Conservation (phyloP, 2,888 invertebrate genomes). For the Eupithecia tripunctaria region DNA sequence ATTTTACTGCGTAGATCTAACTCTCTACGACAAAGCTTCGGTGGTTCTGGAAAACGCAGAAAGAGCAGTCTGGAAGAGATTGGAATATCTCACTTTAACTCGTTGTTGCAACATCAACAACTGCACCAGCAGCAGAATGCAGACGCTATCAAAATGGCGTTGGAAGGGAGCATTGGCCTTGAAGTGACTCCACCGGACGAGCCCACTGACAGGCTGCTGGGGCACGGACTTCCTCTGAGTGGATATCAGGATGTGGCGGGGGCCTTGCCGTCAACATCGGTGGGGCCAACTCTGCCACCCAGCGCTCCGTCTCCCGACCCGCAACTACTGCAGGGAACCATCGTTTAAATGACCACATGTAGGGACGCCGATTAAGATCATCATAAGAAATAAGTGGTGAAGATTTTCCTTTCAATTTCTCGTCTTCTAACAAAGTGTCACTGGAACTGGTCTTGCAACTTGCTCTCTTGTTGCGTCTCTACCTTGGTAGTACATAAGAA, state of each 20-base stretch:
- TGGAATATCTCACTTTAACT: constrained; percentile 92
- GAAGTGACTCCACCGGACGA: constrained; percentile 91
- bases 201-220: constrained; percentile 78
- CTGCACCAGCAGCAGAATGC: constrained; percentile 86
- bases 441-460: constrained; percentile 56
- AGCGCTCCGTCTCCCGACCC: constrained; percentile 82
- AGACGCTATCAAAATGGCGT: constrained; percentile 92
- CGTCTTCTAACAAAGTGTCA: constrained; percentile 32
- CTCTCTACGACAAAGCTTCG: constrained; percentile 92
- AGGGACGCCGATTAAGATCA: constrained; percentile 94
- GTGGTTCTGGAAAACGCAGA: constrained; percentile 87
- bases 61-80: constrained; percentile 95
- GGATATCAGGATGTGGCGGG: constrained; percentile 81
- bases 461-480: constrained; percentile 68
- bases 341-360: constrained; percentile 97
- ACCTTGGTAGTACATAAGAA: constrained; percentile 49
- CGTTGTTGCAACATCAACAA: constrained; percentile 84
- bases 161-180: constrained; percentile 93
- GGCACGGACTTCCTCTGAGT: constrained; percentile 59
- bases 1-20: constrained; percentile 92
- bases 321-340: constrained; percentile 93
- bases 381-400: constrained; percentile 88
- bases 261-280: constrained; percentile 70
- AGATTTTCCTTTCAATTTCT: constrained; percentile 2
- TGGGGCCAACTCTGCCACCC: constrained; percentile 67